Conservation (phyloP, 2,888 invertebrate genomes). For the Timema cristinae region DNA sequence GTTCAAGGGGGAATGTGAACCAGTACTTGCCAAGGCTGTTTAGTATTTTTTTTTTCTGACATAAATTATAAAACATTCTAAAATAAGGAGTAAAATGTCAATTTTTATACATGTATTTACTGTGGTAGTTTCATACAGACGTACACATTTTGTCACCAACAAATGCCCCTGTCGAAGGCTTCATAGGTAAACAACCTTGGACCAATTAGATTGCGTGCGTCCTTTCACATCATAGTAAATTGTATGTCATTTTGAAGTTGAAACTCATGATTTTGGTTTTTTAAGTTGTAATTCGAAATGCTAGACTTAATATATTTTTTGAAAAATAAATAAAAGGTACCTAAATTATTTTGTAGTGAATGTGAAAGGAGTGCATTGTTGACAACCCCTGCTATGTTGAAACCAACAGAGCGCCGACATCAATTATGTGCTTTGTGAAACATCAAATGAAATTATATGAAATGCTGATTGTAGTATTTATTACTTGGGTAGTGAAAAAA, state of each 20-base stretch:
- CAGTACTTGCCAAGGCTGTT: no score
- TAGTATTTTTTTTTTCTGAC: no score
- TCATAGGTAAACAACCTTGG: slow-evolving; percentile 24
- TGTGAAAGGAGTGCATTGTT: no score
- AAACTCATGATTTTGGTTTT: no score
- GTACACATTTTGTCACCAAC: no score
- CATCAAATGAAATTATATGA: slow-evolving; percentile 28
- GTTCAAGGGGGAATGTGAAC: no score
- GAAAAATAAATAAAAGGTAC: no score
- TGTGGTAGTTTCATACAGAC: slow-evolving; percentile 22
- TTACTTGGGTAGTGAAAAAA: slow-evolving; percentile 33
- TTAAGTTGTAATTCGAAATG: no score
- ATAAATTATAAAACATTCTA: neutral
- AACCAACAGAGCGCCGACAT: slow-evolving; percentile 13
- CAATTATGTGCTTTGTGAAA: slow-evolving; percentile 17
- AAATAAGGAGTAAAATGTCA: slow-evolving; percentile 15
- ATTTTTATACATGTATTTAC: slow-evolving; percentile 32
- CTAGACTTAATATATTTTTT: no score
- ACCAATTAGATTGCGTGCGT: slow-evolving; percentile 25
- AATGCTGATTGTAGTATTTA: slow-evolving; percentile 34
- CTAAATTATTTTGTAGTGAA: no score
- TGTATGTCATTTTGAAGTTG: no score
- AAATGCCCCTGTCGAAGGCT: neutral
- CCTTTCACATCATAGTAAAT: slow-evolving; percentile 17
- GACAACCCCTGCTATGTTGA: no score